Base-by-base conservation (phyloP, 2,113 vertebrate species). In the Larimichthys crocea region DNA sequence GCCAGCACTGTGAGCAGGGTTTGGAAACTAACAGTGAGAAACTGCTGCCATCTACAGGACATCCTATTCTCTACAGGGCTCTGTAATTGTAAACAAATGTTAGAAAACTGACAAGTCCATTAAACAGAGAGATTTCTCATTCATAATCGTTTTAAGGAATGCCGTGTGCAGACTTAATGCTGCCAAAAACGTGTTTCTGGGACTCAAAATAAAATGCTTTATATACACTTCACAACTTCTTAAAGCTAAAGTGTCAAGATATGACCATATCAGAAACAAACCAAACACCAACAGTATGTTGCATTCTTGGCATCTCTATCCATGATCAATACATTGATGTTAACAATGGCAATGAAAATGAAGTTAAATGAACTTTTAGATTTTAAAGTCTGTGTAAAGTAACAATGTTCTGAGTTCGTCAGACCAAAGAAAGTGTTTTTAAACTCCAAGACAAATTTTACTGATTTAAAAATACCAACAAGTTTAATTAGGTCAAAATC, bases 41-140 rank as follows among this genome's bases (percentile, higher is more conserved):
- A 35, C 59, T 90, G 80, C 88, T 92, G 93, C 89, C 93, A 92
- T 63, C 92, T 78, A 79, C 81, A 89, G 91, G 91, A 59, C 22
- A 24, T 5, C 2, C 11, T 42, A 4, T 9, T 29, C 31, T 74
- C 31, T 85, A 55, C 85, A 85, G 11, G 12, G 3, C 14, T 12
- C n/a, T 60, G 26, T 52, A 52, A 57, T 24, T 35, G 75, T 57
- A 62, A 66, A 68, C 57, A 42, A 73, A 64, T 52, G 35, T 53
- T 11, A 5, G 3, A 79, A 55, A 7, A n/a, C 3, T 14, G 35
- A 35, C 14, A 42, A n/a, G 11, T 26, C 46, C 12, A 52, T 52
- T n/a, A 24, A 53, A 48, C 20, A 40, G 2, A n/a, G 19, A 22
- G 12, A 72, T 29, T 22, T 48, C 20, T 64, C n/a, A 62, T 56